These are phyloP conservation scores for Panagrolaimus sp. DNA, from an alignment of 1,140 invertebrate genomes.

Conservation along the genomic window DNA sequence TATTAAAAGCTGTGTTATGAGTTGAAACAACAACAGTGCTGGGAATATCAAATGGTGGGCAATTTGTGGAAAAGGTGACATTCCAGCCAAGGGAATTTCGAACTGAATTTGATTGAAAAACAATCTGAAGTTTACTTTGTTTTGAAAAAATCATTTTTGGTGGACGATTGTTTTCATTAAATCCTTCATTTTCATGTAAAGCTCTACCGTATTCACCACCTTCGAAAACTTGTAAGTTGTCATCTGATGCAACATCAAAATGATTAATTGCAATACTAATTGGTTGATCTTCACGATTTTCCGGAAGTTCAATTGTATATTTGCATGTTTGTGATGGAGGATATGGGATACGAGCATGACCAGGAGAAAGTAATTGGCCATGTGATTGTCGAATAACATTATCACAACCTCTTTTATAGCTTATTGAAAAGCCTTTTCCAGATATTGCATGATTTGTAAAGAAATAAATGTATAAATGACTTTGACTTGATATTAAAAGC, in stretches of 20 bases:
- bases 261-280: conserved; percentile 78
- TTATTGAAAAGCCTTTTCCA: conserved; percentile 80
- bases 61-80: conserved; percentile 85
- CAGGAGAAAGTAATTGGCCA: conserved; percentile 48
- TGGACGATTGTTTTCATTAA: conserved; percentile 72
- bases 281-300: conserved; percentile 59
- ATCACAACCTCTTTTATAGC: conserved; percentile 65
- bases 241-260: conserved; percentile 77
- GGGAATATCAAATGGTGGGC: conserved; percentile 75
- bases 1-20: conserved; percentile 83
- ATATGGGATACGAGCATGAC: conserved; percentile 45
- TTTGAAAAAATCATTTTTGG: conserved; percentile 82
- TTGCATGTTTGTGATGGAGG: conserved; percentile 45
- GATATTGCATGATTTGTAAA: conserved; percentile 80
- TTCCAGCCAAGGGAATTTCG: conserved; percentile 77
- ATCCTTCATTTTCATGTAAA: conserved; percentile 80
- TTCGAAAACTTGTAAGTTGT: conserved; percentile 78
- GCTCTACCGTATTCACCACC: conserved; percentile 75
- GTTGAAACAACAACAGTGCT: conserved; percentile 69
- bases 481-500: conserved; percentile 82
- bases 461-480: conserved; percentile 81
- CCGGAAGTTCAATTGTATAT: conserved; percentile 51
- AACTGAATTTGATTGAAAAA: conserved; percentile 79
- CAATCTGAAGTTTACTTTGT: conserved; percentile 80
- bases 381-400: conserved; percentile 40